These are phyloP conservation scores for Myopa tessellatipennis DNA, from an alignment of 2,888 invertebrate genomes.

Conservation along the genomic window DNA sequence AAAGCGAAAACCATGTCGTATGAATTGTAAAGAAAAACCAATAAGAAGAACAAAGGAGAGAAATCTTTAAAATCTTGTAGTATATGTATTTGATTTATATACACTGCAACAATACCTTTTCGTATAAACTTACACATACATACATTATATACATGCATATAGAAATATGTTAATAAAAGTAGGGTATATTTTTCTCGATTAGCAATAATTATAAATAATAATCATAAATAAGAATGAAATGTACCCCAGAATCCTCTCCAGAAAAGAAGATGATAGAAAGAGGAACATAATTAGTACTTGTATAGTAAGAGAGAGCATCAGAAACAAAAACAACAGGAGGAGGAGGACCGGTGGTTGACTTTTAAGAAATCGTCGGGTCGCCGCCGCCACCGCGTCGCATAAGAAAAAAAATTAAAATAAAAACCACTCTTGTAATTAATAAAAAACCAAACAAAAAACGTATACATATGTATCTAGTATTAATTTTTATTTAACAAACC, in stretches of 20 bases:
- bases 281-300: constrained; percentile 22
- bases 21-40: constrained; percentile 20
- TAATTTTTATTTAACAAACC: constrained; percentile 46
- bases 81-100: constrained; percentile 28
- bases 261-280: constrained; percentile 25
- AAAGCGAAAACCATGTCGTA: constrained; percentile 1
- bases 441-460: constrained; percentile 1
- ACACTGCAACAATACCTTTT: constrained; percentile 27
- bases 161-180: constrained; percentile 14
- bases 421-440: constrained; percentile 26
- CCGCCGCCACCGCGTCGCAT: neutral
- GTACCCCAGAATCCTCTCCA: constrained; percentile 36
- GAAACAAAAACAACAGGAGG: too few relatives aligned
- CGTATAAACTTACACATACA: constrained; percentile 29
- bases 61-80: constrained; percentile 4
- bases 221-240: constrained; percentile 21
- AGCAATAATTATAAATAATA: constrained; percentile 31
- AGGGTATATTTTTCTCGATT: constrained; percentile 39
- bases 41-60: constrained; percentile 4
- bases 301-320: neutral
- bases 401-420: constrained; percentile 23
- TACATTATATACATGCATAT: constrained; percentile 18
- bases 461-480: constrained; percentile 45
- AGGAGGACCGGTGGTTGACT: too few relatives aligned
- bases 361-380: too few relatives aligned